Conservation (phyloP, 2,888 invertebrate species). For the Lucinisca nassula region DNA sequence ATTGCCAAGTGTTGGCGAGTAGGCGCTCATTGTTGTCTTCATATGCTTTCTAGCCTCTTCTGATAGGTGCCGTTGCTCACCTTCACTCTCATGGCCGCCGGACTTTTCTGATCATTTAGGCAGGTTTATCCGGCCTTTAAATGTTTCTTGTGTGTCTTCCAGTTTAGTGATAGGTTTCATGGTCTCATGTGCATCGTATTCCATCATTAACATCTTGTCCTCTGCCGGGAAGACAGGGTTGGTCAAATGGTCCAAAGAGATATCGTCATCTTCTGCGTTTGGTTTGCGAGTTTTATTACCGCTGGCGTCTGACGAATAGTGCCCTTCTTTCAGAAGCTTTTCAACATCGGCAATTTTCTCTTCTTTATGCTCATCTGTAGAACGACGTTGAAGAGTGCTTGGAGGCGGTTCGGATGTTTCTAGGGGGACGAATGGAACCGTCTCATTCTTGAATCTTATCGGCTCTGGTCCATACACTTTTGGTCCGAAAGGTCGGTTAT, state of each 20-base stretch:
- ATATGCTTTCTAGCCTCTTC: not conserved
- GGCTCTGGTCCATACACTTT: conserved; percentile 4
- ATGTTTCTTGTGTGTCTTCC: not conserved
- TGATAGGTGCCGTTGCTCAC: not conserved
- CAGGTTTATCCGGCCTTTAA: not conserved
- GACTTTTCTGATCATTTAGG: not conserved
- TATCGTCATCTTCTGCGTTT: not conserved
- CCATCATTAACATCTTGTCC: not conserved
- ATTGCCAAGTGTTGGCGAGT: not conserved
- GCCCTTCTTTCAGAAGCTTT: not conserved
- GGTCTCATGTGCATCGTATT: not conserved
- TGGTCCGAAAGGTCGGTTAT: not conserved
- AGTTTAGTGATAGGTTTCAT: not conserved
- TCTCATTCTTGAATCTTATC: not conserved
- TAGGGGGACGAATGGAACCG: conserved; percentile 1
- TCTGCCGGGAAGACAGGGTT: not conserved
- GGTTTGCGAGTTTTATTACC: not conserved
- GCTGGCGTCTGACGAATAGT: not conserved
- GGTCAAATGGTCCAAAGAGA: conserved; percentile 8
- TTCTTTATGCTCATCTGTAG: not conserved
- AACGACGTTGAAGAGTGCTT: not conserved
- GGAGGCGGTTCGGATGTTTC: not conserved
- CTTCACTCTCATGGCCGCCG: not conserved
- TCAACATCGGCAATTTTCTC: not conserved
- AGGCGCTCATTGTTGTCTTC: not conserved